Conservation (phyloP, 2,113 vertebrate species). For the Cyprichromis sp. region DNA sequence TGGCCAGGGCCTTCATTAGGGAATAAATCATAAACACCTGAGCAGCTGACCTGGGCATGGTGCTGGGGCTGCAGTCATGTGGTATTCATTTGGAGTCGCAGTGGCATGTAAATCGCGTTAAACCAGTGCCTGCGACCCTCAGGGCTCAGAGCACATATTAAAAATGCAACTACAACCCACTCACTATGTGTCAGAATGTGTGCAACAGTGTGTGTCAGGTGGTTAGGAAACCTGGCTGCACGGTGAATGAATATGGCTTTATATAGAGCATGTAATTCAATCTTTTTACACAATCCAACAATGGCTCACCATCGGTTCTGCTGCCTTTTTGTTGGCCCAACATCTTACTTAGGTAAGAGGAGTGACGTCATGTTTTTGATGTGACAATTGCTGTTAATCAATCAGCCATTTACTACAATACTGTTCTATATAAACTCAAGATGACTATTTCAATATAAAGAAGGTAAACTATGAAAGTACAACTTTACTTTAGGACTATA, state of each 20-base stretch:
- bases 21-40: conserved; percentile 72
- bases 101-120: conserved; percentile 66
- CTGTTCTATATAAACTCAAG: not conserved
- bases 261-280: conserved; percentile 32
- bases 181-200: conserved; percentile 12
- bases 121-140: conserved; percentile 63
- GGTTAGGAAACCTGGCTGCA: conserved; percentile 1
- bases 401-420: not conserved
- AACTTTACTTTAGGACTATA: not conserved
- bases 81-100: conserved; percentile 59
- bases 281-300: conserved; percentile 1
- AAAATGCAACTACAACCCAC: conserved; percentile 54
- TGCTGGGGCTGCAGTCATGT: conserved; percentile 49
- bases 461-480: not conserved
- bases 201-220: not conserved
- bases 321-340: not conserved
- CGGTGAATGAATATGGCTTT: conserved; percentile 1
- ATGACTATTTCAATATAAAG: not conserved
- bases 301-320: not conserved
- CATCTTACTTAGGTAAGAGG: not conserved
- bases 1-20: conserved; percentile 61
- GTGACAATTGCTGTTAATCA: not conserved
- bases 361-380: not conserved
- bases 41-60: conserved; percentile 52
- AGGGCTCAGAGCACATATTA: conserved; percentile 63